Evolutionary conservation across 2,113 vertebrate genomes (phyloP).

Genomic region (Pelusios castaneus): DNA sequence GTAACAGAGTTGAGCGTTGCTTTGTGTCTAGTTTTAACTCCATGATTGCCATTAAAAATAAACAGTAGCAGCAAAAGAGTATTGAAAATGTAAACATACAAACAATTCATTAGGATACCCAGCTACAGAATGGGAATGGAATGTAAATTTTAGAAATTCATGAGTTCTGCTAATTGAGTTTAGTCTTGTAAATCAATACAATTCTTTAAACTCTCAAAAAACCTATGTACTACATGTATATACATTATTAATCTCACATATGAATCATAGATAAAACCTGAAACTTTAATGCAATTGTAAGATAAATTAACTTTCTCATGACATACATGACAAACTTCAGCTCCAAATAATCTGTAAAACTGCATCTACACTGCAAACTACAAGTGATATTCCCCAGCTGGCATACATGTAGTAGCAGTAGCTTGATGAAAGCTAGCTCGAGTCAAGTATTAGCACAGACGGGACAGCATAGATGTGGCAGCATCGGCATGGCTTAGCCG

Average conservation of each 20-base stretch:
- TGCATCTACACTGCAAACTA: background rate
- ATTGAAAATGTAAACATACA: background rate
- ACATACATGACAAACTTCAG: background rate
- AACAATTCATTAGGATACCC: background rate
- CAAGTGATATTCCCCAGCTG: background rate
- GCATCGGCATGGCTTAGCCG: background rate
- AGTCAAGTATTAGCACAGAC: background rate
- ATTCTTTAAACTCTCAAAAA: background rate
- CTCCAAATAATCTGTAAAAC: rapidly evolving
- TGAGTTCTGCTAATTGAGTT: background rate
- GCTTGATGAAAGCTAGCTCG: background rate
- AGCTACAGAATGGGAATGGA: background rate
- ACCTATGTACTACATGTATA: background rate
- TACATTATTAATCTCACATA: background rate
- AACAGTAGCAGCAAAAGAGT: background rate
- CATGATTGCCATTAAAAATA: background rate
- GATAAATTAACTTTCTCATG: background rate
- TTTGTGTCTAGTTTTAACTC: background rate
- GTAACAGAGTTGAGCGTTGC: background rate
- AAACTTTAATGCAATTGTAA: background rate
- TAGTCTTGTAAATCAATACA: background rate
- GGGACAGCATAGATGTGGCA: background rate
- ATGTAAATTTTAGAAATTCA: background rate
- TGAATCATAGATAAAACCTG: background rate
- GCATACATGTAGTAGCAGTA: background rate